Evolutionary conservation across 2,888 invertebrate genomes (phyloP).

Genomic region (Pammene fasciana): DNA sequence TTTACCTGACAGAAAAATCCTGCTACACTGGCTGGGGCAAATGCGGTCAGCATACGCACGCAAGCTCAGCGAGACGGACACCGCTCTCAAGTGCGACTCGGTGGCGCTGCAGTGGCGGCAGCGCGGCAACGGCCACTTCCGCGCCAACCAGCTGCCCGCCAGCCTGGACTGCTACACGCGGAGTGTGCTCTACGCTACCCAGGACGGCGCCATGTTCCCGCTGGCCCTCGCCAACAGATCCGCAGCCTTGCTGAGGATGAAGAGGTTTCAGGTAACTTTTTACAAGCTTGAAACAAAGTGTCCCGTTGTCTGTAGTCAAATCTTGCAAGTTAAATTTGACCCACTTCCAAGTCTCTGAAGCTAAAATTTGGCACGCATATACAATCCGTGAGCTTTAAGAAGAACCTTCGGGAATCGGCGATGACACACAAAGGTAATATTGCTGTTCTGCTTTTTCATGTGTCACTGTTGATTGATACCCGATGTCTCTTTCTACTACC

Average conservation of each 20-base stretch:
- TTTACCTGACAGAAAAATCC: constrained; percentile 59
- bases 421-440: too few species aligned
- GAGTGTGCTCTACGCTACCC: constrained; percentile 84
- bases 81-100: constrained; percentile 67
- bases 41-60: constrained; percentile 65
- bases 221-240: constrained; percentile 88
- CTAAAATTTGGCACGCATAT: too few species aligned
- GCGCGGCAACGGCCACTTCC: constrained; percentile 84
- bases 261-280: constrained; percentile 80
- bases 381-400: too few species aligned
- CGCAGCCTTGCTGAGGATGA: constrained; percentile 84
- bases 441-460: too few species aligned
- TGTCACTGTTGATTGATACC: too few species aligned
- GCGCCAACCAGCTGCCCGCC: constrained; percentile 74
- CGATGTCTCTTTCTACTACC: too few species aligned
- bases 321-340: too few species aligned
- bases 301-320: too few species aligned
- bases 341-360: too few species aligned
- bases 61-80: constrained; percentile 59
- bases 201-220: constrained; percentile 81
- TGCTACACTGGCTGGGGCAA: constrained; percentile 69
- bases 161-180: constrained; percentile 85
- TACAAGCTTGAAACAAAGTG: too few species aligned
- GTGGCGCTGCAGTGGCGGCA: constrained; percentile 71
- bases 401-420: too few species aligned